phyloP scores from a whole-genome alignment of 2,888 invertebrate species.

The Nephrotoma guestfalica region DNA sequence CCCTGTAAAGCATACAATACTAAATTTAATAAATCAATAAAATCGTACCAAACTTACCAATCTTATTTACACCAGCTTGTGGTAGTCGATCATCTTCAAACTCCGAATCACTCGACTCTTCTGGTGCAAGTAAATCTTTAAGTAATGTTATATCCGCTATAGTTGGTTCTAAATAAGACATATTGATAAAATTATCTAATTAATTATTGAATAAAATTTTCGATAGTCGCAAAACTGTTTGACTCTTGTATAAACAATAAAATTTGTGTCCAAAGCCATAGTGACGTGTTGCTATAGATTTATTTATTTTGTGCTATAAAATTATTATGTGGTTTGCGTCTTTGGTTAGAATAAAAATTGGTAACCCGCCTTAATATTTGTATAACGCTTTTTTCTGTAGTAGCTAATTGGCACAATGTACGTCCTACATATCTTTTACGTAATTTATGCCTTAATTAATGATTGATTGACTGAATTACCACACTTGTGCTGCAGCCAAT shows the following conservation, averaged over 20 bases:
- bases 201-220: not conserved
- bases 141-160: constrained; percentile 22
- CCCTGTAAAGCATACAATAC: constrained; percentile 21
- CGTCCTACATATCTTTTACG: too few species aligned
- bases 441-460: too few species aligned
- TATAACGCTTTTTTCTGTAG: too few species aligned
- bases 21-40: constrained; percentile 5
- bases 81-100: constrained; percentile 16
- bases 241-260: not conserved
- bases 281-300: not conserved
- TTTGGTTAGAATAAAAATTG: not conserved
- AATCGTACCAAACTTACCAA: constrained; percentile 11
- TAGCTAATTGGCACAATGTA: too few species aligned
- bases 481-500: not conserved
- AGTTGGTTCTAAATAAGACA: constrained; percentile 25
- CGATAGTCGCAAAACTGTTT: not conserved
- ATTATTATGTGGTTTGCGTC: not conserved
- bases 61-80: constrained; percentile 11
- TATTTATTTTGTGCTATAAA: not conserved
- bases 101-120: constrained; percentile 22
- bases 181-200: constrained; percentile 11
- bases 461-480: not conserved
- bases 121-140: constrained; percentile 21
- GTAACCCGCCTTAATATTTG: not conserved
- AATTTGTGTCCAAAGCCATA: not conserved